phyloP scores from a whole-genome alignment of 1,140 invertebrate species.

The Microplitis mediator region DNA sequence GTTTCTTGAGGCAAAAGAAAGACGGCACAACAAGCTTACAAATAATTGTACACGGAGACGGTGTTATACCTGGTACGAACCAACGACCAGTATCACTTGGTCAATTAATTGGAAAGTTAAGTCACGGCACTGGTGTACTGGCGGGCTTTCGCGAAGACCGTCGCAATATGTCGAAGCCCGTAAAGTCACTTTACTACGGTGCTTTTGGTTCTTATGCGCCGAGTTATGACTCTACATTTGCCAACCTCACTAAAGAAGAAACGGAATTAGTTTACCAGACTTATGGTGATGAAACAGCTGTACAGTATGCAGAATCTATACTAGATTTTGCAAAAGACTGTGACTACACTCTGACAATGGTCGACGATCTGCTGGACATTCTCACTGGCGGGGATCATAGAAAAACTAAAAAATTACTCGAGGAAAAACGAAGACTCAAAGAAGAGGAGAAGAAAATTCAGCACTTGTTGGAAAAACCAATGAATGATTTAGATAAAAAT shows the following conservation, averaged over 20 bases:
- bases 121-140: slow-evolving; percentile 75
- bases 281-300: slow-evolving; percentile 87
- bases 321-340: slow-evolving; percentile 83
- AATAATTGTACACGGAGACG: slow-evolving; percentile 82
- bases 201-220: slow-evolving; percentile 95
- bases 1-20: slow-evolving; percentile 78
- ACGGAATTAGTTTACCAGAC: slow-evolving; percentile 89
- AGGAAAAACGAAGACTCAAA: slow-evolving; percentile 67
- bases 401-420: slow-evolving; percentile 73
- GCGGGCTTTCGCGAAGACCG: slow-evolving; percentile 85
- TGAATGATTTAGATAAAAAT: slow-evolving; percentile 57
- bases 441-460: slow-evolving; percentile 70
- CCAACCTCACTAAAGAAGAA: slow-evolving; percentile 92
- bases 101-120: slow-evolving; percentile 79
- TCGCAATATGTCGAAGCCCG: slow-evolving; percentile 85
- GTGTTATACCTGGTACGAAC: slow-evolving; percentile 70
- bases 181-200: slow-evolving; percentile 92
- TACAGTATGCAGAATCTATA: slow-evolving; percentile 87
- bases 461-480: slow-evolving; percentile 62
- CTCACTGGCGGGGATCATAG: slow-evolving; percentile 84
- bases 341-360: slow-evolving; percentile 81
- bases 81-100: slow-evolving; percentile 85
- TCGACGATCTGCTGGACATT: slow-evolving; percentile 83
- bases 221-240: slow-evolving; percentile 92
- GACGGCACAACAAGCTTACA: slow-evolving; percentile 89